These are phyloP conservation scores for Acanthurus leucopareius DNA, from an alignment of 2,797 vertebrate genomes.

Conservation along the genomic window DNA sequence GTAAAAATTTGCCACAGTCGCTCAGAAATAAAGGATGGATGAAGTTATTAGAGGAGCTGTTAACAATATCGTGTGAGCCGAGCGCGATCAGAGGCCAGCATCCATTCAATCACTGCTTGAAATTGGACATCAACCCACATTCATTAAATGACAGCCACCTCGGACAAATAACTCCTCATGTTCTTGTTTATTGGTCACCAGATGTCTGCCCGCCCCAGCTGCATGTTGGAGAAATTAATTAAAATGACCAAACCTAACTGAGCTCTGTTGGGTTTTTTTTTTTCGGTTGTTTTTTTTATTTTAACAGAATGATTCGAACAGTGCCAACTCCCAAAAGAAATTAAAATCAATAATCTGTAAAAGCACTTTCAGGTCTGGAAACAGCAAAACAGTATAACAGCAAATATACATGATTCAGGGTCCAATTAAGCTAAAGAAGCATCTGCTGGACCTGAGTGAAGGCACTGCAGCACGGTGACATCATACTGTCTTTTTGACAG, in stretches of 20 bases:
- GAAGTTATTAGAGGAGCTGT: conserved; percentile 69
- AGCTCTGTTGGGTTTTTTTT: conserved; percentile 52
- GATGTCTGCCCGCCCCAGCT: conserved; percentile 59
- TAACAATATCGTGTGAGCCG: conserved; percentile 62
- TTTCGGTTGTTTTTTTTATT: no score
- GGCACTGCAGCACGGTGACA: conserved; percentile 29
- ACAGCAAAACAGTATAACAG: conserved; percentile 20
- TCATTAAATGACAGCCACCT: conserved; percentile 64
- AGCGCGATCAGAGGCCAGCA: conserved; percentile 61
- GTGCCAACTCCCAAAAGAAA: conserved; percentile 60
- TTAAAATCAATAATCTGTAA: conserved; percentile 70
- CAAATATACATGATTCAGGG: conserved; percentile 60
- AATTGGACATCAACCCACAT: conserved; percentile 69
- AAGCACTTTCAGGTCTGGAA: conserved; percentile 55
- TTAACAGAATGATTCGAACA: conserved; percentile 34
- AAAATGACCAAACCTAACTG: conserved; percentile 59
- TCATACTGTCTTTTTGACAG: conserved; percentile 54
- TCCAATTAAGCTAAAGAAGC: conserved; percentile 62
- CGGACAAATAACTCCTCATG: conserved; percentile 67
- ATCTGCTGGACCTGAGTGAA: conserved; percentile 54
- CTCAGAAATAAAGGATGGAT: conserved; percentile 63
- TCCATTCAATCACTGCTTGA: conserved; percentile 66
- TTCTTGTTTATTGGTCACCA: conserved; percentile 70
- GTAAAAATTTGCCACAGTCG: conserved; percentile 37
- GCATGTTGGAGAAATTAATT: conserved; percentile 65